Evolutionary conservation across 1,140 invertebrate species (phyloP).

Genomic region (Orius insidiosus): DNA sequence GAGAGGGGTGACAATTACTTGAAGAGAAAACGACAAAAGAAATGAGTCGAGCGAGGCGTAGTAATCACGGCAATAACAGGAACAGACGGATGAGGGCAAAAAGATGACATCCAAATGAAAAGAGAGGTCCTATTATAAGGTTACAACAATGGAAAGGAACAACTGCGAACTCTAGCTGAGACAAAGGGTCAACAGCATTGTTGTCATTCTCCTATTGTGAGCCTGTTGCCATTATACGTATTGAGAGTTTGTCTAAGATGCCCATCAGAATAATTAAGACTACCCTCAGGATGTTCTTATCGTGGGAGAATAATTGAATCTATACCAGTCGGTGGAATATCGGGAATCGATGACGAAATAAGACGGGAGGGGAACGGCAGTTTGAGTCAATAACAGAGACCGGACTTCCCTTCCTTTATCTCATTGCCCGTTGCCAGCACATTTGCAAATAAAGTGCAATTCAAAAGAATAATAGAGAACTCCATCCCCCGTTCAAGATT

Average conservation of each 20-base stretch:
- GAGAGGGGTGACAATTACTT: constrained; percentile 8
- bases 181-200: constrained; percentile 5
- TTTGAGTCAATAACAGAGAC: constrained; percentile 7
- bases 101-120: constrained; percentile 11
- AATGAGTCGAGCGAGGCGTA: constrained; percentile 8
- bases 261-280: constrained; percentile 12
- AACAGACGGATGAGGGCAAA: background rate
- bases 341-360: constrained; percentile 6
- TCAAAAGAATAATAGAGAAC: constrained; percentile 7
- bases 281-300: background rate
- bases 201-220: constrained; percentile 8
- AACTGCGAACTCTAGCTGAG: constrained; percentile 9
- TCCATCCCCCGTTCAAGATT: background rate
- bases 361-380: background rate
- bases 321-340: constrained; percentile 7
- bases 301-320: constrained; percentile 5
- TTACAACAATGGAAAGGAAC: constrained; percentile 6
- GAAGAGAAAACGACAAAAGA: constrained; percentile 4
- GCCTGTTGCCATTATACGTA: constrained; percentile 10
- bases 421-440: background rate
- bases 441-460: constrained; percentile 9
- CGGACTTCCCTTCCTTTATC: constrained; percentile 8
- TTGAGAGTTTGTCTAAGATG: constrained; percentile 10
- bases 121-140: constrained; percentile 10
- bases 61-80: constrained; percentile 11